Percentiles rank a stretch among this genome's conserved stretches.
Evolutionary conservation across 2,888 invertebrate genomes (phyloP).

Genomic region (Acleris literana): DNA sequence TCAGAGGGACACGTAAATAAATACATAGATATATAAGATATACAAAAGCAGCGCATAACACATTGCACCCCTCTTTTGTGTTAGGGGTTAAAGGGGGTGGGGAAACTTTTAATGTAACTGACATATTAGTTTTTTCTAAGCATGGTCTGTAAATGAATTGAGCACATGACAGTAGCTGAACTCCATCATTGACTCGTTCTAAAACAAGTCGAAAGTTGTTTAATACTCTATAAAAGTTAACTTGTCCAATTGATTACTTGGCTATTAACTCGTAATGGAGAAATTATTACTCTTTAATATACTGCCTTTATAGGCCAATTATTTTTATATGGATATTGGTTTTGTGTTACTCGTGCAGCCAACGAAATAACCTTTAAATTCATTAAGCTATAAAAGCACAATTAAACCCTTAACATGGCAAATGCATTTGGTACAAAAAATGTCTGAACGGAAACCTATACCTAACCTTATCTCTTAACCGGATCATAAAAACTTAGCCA

Average conservation of each 20-base stretch:
- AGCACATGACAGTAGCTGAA: neutral
- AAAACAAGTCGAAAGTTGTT: slow-evolving; percentile 2
- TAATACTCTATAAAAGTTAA: slow-evolving; percentile 2
- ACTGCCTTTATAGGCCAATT: slow-evolving; percentile 17
- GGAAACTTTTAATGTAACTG: no score
- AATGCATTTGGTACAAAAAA: neutral
- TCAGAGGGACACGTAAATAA: no score
- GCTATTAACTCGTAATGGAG: slow-evolving; percentile 13
- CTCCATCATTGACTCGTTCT: neutral
- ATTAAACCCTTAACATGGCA: slow-evolving; percentile 5
- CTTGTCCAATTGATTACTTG: slow-evolving; percentile 7
- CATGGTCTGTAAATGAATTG: neutral
- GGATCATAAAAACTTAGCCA: no score
- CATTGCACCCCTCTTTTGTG: no score
- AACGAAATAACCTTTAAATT: slow-evolving; percentile 12
- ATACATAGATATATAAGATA: no score
- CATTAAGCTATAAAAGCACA: slow-evolving; percentile 15
- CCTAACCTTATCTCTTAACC: neutral
- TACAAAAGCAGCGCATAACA: no score
- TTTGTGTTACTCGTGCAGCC: neutral
- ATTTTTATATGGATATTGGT: slow-evolving; percentile 17
- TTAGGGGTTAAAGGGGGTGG: no score
- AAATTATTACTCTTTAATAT: slow-evolving; percentile 10
- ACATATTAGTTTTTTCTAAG: neutral
- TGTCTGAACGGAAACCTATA: neutral